Conservation (phyloP, 2,113 vertebrate genomes). For the Ammodytes marinus region DNA sequence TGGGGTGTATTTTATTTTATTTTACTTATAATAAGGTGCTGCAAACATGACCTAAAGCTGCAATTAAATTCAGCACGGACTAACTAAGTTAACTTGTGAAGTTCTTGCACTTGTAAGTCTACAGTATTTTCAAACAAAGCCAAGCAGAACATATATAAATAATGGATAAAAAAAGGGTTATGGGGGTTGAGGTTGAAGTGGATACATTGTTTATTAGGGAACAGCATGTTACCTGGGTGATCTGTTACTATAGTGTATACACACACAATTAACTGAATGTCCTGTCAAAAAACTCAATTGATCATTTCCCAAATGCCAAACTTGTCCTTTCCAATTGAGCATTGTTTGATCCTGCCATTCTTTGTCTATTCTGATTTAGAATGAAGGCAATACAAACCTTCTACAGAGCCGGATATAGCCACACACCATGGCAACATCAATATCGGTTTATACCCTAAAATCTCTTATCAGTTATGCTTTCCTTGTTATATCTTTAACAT, state of each 20-base stretch:
- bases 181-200: not conserved
- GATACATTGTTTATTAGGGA: not conserved
- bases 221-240: not conserved
- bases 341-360: slow-evolving; percentile 27
- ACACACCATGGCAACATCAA: not conserved
- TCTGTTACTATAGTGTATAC: not conserved
- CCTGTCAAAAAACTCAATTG: not conserved
- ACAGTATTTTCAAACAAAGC: not conserved
- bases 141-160: not conserved
- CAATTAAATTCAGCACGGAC: slow-evolving; percentile 5
- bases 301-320: slow-evolving; percentile 20
- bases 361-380: slow-evolving; percentile 50
- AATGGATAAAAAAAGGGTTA: not conserved
- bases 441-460: not conserved
- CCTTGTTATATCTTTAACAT: not conserved
- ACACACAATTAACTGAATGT: not conserved
- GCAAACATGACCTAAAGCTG: not conserved
- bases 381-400: slow-evolving; percentile 16
- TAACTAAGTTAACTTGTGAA: slow-evolving; percentile 4
- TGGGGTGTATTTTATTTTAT: not conserved
- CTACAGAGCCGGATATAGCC: not conserved
- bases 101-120: not conserved
- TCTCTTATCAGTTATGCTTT: not conserved
- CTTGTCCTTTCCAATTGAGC: not conserved
- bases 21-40: not conserved